Percentiles rank a stretch among this genome's conserved stretches.
phyloP scores from a whole-genome alignment of 2,888 invertebrate species.

The Drosophila borborema region DNA sequence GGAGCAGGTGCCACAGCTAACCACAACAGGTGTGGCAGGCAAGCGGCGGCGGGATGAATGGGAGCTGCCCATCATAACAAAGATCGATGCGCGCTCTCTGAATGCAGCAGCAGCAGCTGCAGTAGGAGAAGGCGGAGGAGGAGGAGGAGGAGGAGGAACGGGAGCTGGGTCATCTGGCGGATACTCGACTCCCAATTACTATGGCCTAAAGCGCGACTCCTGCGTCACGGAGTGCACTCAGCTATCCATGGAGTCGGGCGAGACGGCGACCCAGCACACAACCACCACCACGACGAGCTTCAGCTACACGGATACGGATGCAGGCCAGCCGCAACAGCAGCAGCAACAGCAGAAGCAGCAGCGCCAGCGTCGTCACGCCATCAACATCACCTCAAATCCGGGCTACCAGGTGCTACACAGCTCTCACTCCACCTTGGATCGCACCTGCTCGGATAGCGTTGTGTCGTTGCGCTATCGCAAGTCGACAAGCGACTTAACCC shows the following conservation, averaged over 20 bases:
- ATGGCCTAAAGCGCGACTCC: conserved; percentile 82
- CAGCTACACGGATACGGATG: conserved; percentile 75
- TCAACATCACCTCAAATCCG: conserved; percentile 85
- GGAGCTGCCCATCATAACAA: conserved; percentile 75
- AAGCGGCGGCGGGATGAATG: conserved; percentile 75
- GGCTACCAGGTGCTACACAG: conserved; percentile 85
- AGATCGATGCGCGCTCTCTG: conserved; percentile 73
- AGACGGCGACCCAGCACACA: conserved; percentile 74
- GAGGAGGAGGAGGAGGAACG: conserved; percentile 42
- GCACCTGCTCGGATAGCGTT: conserved; percentile 85
- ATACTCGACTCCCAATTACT: background rate
- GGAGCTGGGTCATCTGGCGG: conserved; percentile 24
- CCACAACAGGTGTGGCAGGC: conserved; percentile 47
- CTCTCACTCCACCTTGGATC: conserved; percentile 85
- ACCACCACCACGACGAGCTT: conserved; percentile 83
- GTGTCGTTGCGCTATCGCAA: conserved; percentile 87
- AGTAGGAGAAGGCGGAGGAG: background rate
- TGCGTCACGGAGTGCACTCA: conserved; percentile 85
- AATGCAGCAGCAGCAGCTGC: conserved; percentile 52
- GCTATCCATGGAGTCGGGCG: conserved; percentile 83
- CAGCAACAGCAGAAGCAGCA: conserved; percentile 42
- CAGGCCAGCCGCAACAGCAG: conserved; percentile 31
- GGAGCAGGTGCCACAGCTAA: conserved; percentile 62
- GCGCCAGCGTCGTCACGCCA: conserved; percentile 83
- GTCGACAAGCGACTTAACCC: conserved; percentile 91